Evolutionary conservation across 2,797 vertebrate genomes (phyloP).

Genomic region (Eupleurogrammus muticus): DNA sequence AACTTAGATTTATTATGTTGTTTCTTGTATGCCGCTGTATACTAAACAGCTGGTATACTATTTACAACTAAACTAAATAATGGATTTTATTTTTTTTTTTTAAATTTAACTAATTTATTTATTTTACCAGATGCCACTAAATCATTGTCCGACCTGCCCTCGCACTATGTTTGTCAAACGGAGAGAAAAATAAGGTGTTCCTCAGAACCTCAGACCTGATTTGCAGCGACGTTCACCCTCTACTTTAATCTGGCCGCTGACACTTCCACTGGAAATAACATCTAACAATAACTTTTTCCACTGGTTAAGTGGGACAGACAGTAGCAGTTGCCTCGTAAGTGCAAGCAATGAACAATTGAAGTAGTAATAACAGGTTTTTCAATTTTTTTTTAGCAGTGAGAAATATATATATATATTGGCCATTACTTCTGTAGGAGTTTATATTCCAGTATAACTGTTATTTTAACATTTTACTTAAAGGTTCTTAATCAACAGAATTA

Average conservation of each 20-base stretch:
- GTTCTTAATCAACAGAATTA: too few relatives aligned
- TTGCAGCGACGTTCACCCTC: not conserved
- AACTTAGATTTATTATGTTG: not conserved
- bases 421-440: constrained; percentile 31
- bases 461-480: not conserved
- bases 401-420: constrained; percentile 29
- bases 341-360: too few relatives aligned
- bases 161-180: not conserved
- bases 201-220: not conserved
- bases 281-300: constrained; percentile 53
- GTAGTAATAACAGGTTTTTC: too few relatives aligned
- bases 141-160: not conserved
- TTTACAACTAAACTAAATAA: not conserved
- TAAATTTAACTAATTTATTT: too few relatives aligned
- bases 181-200: not conserved
- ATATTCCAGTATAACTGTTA: constrained; percentile 2
- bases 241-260: constrained; percentile 11
- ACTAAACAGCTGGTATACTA: not conserved
- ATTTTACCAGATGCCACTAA: not conserved
- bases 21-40: not conserved
- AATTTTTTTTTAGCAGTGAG: not conserved
- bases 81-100: too few relatives aligned
- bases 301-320: constrained; percentile 40
- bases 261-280: constrained; percentile 29
- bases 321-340: constrained; percentile 22